A percentile compares a stretch with the other conserved stretches of the same genome.
Evolutionary conservation across 2,888 invertebrate genomes (phyloP).

Genomic region (Graphium colonna): DNA sequence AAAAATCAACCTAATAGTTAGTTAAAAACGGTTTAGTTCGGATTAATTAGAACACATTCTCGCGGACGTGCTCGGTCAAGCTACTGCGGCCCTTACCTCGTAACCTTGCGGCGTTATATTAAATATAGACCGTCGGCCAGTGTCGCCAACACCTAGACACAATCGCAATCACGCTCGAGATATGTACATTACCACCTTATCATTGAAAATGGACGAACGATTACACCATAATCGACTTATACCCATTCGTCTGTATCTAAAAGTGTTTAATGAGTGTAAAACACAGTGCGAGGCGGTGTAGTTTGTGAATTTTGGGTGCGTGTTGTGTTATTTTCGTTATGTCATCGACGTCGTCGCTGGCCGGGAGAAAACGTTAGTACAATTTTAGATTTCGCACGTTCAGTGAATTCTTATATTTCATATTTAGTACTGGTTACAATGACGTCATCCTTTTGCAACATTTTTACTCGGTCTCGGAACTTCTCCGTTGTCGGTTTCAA

Average conservation of each 20-base stretch:
- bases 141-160: conserved; percentile 59
- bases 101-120: conserved; percentile 68
- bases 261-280: conserved; percentile 57
- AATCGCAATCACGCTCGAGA: conserved; percentile 37
- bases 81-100: conserved; percentile 51
- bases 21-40: conserved; percentile 6
- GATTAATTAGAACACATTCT: conserved; percentile 34
- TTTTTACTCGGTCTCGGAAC: not conserved
- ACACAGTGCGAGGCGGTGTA: conserved; percentile 51
- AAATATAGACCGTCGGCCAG: conserved; percentile 59
- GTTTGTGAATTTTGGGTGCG: conserved; percentile 47
- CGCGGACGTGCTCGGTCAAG: conserved; percentile 46
- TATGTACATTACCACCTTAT: conserved; percentile 57
- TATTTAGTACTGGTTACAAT: not conserved
- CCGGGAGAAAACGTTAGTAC: conserved; percentile 69
- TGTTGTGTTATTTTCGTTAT: conserved; percentile 57
- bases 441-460: conserved; percentile 2
- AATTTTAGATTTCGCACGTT: conserved; percentile 40
- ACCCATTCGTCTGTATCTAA: conserved; percentile 49
- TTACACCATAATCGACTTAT: conserved; percentile 60
- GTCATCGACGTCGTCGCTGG: conserved; percentile 63
- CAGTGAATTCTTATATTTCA: not conserved
- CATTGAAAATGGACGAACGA: conserved; percentile 74
- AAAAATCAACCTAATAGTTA: conserved; percentile 14
- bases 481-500: not conserved